A percentile compares a stretch with the other conserved stretches of the same genome.
These are phyloP conservation scores for Uloborus diversus DNA, from an alignment of 1,140 invertebrate genomes.

Conservation along the genomic window DNA sequence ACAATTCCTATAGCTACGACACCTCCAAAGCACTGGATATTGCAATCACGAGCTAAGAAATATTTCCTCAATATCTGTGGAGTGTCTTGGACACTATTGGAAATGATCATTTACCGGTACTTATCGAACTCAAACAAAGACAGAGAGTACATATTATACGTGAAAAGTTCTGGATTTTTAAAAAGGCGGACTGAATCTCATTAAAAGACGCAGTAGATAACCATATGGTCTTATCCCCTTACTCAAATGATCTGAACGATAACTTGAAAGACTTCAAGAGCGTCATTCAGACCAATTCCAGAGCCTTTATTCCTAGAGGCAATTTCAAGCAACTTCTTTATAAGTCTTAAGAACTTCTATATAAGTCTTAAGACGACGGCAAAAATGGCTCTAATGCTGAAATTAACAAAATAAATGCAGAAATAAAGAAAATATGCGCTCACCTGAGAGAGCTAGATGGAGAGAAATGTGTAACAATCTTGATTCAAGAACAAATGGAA, in stretches of 20 bases:
- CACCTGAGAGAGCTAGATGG: background rate
- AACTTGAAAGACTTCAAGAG: background rate
- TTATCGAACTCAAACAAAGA: background rate
- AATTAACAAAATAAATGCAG: conserved; percentile 8
- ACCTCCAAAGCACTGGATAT: conserved; percentile 8
- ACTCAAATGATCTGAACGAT: background rate
- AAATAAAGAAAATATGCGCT: background rate
- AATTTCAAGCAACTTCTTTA: background rate
- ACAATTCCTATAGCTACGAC: background rate
- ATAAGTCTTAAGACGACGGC: background rate
- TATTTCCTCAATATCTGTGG: background rate
- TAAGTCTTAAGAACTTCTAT: background rate
- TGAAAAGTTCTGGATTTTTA: conserved; percentile 10
- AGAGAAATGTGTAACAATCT: background rate
- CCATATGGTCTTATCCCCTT: background rate
- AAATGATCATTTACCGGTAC: background rate
- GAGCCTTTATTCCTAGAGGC: background rate
- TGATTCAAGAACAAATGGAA: background rate
- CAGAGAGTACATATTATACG: background rate
- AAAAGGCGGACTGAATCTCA: background rate
- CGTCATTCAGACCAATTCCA: background rate
- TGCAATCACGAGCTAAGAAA: background rate
- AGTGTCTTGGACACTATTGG: background rate
- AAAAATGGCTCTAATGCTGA: background rate
- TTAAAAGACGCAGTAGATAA: conserved; percentile 1